These are phyloP conservation scores for Ophion costatus DNA, from an alignment of 2,888 invertebrate genomes.

Conservation along the genomic window DNA sequence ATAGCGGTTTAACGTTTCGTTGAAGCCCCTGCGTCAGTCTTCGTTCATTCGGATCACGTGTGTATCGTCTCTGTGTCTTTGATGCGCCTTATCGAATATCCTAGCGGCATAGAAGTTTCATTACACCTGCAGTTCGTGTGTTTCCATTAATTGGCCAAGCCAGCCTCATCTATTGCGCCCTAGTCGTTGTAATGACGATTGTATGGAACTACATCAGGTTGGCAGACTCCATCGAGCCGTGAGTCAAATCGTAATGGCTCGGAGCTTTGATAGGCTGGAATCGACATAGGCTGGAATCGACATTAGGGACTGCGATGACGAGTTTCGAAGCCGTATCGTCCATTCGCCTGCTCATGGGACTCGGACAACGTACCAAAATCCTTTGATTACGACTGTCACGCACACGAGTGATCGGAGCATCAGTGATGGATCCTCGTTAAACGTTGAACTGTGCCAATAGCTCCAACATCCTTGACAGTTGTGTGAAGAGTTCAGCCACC, in stretches of 20 bases:
- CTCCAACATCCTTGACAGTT: not conserved
- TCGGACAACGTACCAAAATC: not conserved
- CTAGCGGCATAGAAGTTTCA: constrained; percentile 64
- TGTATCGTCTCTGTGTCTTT: constrained; percentile 16
- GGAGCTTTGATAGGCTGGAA: not conserved
- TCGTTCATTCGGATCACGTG: constrained; percentile 36
- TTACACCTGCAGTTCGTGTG: constrained; percentile 58
- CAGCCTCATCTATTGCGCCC: constrained; percentile 13
- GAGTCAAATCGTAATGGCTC: not conserved
- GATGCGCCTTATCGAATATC: constrained; percentile 66
- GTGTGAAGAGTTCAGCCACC: not conserved
- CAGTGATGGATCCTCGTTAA: not conserved
- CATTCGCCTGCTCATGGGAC: not conserved
- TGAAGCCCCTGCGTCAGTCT: constrained; percentile 33
- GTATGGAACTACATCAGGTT: not conserved
- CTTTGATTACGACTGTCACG: constrained; percentile 1
- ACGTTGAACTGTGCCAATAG: not conserved
- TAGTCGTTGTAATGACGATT: constrained; percentile 21
- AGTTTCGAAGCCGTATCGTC: not conserved
- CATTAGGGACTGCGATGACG: not conserved
- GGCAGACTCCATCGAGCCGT: constrained; percentile 21
- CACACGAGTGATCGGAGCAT: not conserved
- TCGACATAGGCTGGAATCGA: not conserved
- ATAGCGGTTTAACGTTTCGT: constrained; percentile 24
- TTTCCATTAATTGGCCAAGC: constrained; percentile 33